Evolutionary conservation across 2,888 invertebrate species (phyloP), one percentile per base, ranked within the genome.

Genomic region (Synergus japonicus): DNA sequence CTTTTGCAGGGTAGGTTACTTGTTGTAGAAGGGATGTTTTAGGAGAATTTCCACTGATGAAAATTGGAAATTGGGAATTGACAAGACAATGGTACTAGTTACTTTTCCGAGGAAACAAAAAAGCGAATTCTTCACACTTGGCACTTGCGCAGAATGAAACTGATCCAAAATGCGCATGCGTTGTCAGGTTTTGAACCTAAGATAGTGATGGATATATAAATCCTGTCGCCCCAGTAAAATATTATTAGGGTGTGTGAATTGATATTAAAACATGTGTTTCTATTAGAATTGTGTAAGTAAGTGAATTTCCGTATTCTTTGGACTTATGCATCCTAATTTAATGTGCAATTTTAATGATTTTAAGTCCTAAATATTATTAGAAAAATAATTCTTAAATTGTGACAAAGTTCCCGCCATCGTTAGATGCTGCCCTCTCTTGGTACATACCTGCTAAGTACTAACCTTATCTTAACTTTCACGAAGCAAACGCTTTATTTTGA

Each of bases 391-490:
- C 46, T 49, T 15, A 29, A 60, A 60, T 10, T 44, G 66, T 18
- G 29, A 10, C 54, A 73, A 49, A 29, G n/a, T 54, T 73, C 15
- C 73, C 73, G 49, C 73, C 4, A 37, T 12, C 18, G 10, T 13
- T 9, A 49, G n/a, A 37, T 73, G 73, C 37, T 73, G 54, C 54
- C 41, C 73, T 73, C 66, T 66, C 18, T 43, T 0, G 37, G 0
- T 29, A 29, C 3, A 3, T 37, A 37, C 5, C 37, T 37, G 37
- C 37, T 37, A 37, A 37, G 37, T 37, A 37, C 73, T 73, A 73
- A 54, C 73, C 49, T 49, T n/a, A 73, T 54, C 73, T 73, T 15
- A 69, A 69, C 69, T 69, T 69, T 54, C 54, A 37, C 73, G n/a
- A 54, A 73, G 2, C 22, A 60, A 18, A 67, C 43, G 22, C 67